phyloP scores from a whole-genome alignment of 2,888 invertebrate species.

The Caenorhabditis sp. region DNA sequence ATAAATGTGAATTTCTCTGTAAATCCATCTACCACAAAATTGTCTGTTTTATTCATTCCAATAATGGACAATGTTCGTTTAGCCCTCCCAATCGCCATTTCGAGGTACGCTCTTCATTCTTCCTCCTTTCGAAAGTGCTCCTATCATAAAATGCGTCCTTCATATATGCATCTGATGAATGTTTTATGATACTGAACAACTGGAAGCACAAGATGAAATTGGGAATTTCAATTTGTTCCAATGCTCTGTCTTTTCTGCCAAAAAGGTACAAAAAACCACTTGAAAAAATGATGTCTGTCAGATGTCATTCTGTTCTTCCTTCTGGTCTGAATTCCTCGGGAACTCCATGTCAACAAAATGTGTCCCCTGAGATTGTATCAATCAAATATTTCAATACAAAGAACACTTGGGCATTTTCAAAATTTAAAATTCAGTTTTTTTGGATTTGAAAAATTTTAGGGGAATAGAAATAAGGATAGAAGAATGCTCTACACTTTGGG shows the following conservation, averaged over 20 bases:
- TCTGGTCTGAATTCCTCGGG: neutral
- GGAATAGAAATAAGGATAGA: no score
- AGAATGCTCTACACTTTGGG: no score
- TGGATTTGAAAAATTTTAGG: no score
- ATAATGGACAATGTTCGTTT: neutral
- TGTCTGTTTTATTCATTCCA: neutral
- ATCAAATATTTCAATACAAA: constrained; percentile 38
- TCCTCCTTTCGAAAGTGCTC: constrained; percentile 14
- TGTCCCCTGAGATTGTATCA: constrained; percentile 29
- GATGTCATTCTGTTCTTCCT: neutral
- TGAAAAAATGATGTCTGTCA: neutral
- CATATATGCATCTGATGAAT: constrained; percentile 29
- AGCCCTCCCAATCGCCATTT: neutral
- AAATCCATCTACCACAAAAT: no score
- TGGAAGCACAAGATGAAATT: neutral
- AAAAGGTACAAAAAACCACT: neutral
- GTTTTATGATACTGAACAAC: constrained; percentile 22
- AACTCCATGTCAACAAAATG: constrained; percentile 44
- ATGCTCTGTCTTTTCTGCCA: no score
- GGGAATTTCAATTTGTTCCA: neutral
- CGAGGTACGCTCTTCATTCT: neutral
- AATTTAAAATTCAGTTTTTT: no score
- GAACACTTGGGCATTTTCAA: constrained; percentile 11
- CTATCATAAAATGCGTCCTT: constrained; percentile 28
- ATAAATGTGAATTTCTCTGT: no score